These are phyloP conservation scores for Pseudorectes ferrugineus DNA, from an alignment of 2,113 vertebrate genomes.

Conservation along the genomic window DNA sequence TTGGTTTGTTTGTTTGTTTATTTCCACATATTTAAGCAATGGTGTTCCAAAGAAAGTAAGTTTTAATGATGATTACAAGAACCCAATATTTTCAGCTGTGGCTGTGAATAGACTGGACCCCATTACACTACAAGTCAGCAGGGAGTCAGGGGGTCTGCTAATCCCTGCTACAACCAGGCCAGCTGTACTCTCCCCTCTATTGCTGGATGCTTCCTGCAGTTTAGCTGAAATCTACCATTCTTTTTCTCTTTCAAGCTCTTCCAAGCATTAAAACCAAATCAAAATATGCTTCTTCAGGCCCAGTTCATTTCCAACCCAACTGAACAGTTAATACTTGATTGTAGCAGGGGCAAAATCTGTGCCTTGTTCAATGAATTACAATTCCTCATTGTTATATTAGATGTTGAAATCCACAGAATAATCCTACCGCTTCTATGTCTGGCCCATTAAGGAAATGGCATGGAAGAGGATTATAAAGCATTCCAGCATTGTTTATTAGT, in stretches of 20 bases:
- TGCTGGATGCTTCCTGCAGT: neutral
- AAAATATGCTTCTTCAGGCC: neutral
- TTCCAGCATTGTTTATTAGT: conserved; percentile 87
- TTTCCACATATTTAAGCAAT: neutral
- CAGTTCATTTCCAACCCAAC: neutral
- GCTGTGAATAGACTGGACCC: neutral
- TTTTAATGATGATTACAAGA: neutral
- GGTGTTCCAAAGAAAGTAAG: neutral
- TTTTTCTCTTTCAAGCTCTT: neutral
- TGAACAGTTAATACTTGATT: neutral
- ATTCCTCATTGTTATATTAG: neutral
- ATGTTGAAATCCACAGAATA: neutral
- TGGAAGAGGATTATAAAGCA: conserved; percentile 73
- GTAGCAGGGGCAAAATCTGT: neutral
- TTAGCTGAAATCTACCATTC: neutral
- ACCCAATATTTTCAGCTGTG: neutral
- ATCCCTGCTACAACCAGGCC: neutral
- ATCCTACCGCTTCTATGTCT: conserved; percentile 76
- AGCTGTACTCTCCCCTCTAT: neutral
- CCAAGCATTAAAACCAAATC: neutral
- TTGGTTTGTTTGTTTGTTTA: neutral
- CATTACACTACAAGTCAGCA: neutral
- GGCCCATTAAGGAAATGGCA: conserved; percentile 69
- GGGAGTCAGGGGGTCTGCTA: neutral
- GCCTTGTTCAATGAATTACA: neutral